Conservation (phyloP, 2,113 vertebrate species). For the Prolemur simus region DNA sequence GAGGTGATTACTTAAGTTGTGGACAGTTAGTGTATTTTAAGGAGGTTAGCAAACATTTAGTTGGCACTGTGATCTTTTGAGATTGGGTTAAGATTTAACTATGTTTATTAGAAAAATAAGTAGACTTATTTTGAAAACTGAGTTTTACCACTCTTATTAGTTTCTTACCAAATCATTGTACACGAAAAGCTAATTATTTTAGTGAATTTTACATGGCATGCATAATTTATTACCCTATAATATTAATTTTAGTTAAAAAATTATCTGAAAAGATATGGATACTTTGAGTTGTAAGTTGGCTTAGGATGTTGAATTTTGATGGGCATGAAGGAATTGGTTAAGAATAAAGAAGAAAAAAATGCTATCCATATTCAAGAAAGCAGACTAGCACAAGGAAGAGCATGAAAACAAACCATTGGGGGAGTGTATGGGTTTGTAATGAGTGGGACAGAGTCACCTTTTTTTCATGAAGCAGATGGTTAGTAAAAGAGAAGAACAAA, state of each 20-base stretch:
- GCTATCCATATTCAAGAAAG: neutral
- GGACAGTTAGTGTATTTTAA: neutral
- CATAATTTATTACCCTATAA: neutral
- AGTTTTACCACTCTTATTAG: neutral
- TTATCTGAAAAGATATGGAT: neutral
- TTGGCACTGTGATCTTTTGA: neutral
- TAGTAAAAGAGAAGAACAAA: slow-evolving; percentile 25
- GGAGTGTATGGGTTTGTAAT: neutral
- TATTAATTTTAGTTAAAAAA: slow-evolving; percentile 9
- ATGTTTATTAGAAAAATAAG: neutral
- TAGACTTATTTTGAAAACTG: neutral
- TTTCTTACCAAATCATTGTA: neutral
- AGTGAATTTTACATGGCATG: neutral
- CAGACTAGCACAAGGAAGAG: neutral
- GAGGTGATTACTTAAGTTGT: neutral
- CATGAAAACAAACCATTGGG: neutral
- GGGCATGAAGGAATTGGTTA: neutral
- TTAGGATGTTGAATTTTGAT: neutral
- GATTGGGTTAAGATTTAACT: neutral
- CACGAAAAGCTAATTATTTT: neutral
- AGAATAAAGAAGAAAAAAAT: neutral
- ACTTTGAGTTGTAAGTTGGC: neutral
- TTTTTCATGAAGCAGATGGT: neutral
- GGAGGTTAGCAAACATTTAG: slow-evolving; percentile 6
- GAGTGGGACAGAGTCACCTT: neutral